Percentiles rank a stretch among this genome's conserved stretches.
phyloP scores from a whole-genome alignment of 2,888 invertebrate species.

The Lasioglossum leucozonium region DNA sequence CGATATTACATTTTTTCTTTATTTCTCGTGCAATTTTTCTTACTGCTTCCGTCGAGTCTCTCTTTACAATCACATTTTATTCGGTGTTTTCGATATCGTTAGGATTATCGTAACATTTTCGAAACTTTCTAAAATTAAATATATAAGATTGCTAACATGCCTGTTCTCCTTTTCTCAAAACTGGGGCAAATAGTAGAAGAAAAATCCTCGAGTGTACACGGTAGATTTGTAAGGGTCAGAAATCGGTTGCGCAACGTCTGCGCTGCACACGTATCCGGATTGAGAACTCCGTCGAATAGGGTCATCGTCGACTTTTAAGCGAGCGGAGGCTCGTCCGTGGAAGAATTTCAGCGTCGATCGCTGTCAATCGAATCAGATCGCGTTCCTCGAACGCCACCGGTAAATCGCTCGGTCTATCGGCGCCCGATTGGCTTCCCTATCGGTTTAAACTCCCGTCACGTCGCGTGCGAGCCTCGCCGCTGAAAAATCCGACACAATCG shows the following conservation, averaged over 20 bases:
- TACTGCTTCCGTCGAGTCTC: too few species aligned
- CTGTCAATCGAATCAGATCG: conserved; percentile 43
- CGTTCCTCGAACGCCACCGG: conserved; percentile 45
- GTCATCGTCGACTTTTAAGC: conserved; percentile 24
- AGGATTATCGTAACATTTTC: too few species aligned
- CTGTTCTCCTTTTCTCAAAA: too few species aligned
- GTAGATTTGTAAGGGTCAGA: not conserved
- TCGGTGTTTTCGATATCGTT: too few species aligned
- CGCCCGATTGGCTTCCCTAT: conserved; percentile 37
- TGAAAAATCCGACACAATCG: conserved; percentile 46
- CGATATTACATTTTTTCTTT: not conserved
- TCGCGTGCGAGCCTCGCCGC: conserved; percentile 28
- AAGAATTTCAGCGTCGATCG: conserved; percentile 36
- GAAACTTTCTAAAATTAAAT: too few species aligned
- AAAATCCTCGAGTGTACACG: not conserved
- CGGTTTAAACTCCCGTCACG: conserved; percentile 44
- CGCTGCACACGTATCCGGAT: not conserved
- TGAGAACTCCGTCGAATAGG: not conserved
- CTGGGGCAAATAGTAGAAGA: not conserved
- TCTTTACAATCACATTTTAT: too few species aligned
- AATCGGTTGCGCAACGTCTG: not conserved
- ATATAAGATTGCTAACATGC: too few species aligned
- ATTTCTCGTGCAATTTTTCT: too few species aligned
- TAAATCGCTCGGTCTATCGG: conserved; percentile 49
- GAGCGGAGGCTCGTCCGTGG: conserved; percentile 14